These are phyloP conservation scores for Biston betularia DNA, from an alignment of 2,888 invertebrate genomes.

Conservation along the genomic window DNA sequence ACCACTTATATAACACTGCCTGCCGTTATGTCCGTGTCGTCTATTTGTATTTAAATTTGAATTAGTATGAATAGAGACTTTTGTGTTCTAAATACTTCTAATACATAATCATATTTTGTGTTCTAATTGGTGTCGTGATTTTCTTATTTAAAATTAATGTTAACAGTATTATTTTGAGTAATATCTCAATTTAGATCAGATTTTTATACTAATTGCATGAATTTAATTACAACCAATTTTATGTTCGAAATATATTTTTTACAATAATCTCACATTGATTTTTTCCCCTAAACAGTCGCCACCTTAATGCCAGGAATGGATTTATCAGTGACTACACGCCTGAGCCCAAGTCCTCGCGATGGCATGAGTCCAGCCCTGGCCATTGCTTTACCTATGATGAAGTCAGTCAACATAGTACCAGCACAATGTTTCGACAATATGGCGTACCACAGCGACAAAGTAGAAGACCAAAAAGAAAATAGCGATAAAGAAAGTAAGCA, in stretches of 20 bases:
- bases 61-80: slow-evolving; percentile 24
- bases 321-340: slow-evolving; percentile 87
- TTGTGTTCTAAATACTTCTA: not conserved
- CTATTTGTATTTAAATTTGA: slow-evolving; percentile 28
- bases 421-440: slow-evolving; percentile 83
- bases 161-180: not conserved
- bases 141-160: slow-evolving; percentile 1
- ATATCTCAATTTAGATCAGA: not conserved
- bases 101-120: slow-evolving; percentile 1
- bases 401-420: slow-evolving; percentile 82
- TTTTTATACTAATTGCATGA: slow-evolving; percentile 55
- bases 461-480: slow-evolving; percentile 57
- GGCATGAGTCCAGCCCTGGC: slow-evolving; percentile 87
- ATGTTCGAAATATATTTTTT: slow-evolving; percentile 10
- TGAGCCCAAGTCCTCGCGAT: slow-evolving; percentile 89
- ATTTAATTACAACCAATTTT: slow-evolving; percentile 21
- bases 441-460: slow-evolving; percentile 76
- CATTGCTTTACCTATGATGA: slow-evolving; percentile 87
- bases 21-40: slow-evolving; percentile 37
- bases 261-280: slow-evolving; percentile 18
- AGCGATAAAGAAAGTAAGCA: slow-evolving; percentile 62
- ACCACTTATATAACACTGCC: slow-evolving; percentile 50
- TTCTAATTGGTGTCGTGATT: slow-evolving; percentile 2
- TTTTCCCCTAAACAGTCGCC: slow-evolving; percentile 71
- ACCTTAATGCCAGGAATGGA: slow-evolving; percentile 86